Conservation (phyloP, 2,888 invertebrate species). For the Eumerus sabulonum region DNA sequence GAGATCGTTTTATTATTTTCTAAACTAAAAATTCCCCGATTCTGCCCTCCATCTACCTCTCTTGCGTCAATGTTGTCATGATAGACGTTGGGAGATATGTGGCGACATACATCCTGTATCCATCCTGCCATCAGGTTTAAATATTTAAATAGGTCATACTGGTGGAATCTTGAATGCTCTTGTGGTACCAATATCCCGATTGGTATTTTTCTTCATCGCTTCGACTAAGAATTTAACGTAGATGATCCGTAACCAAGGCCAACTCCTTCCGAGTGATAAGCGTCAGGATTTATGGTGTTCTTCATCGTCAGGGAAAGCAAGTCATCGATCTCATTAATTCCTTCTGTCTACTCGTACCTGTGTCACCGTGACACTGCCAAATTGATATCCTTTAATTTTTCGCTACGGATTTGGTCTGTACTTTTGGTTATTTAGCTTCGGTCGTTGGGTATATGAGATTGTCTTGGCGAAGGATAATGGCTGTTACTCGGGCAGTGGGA, state of each 20-base stretch:
- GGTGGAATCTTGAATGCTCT: too few species aligned
- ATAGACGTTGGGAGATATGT: too few species aligned
- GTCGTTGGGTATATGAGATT: background rate
- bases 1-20: background rate
- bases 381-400: background rate
- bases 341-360: background rate
- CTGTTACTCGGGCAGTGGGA: background rate
- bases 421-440: too few species aligned
- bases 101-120: too few species aligned
- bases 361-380: background rate
- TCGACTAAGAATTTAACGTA: constrained; percentile 10
- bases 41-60: too few species aligned
- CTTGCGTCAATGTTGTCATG: too few species aligned
- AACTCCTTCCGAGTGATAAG: background rate
- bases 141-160: background rate
- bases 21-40: constrained; percentile 3
- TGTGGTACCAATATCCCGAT: background rate
- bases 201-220: background rate
- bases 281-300: background rate
- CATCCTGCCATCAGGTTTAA: background rate
- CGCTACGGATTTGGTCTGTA: background rate
- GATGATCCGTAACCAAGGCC: background rate
- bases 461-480: background rate
- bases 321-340: background rate
- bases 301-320: background rate